Evolutionary conservation across 2,797 vertebrate species (phyloP).

Genomic region (Paguma larvata): DNA sequence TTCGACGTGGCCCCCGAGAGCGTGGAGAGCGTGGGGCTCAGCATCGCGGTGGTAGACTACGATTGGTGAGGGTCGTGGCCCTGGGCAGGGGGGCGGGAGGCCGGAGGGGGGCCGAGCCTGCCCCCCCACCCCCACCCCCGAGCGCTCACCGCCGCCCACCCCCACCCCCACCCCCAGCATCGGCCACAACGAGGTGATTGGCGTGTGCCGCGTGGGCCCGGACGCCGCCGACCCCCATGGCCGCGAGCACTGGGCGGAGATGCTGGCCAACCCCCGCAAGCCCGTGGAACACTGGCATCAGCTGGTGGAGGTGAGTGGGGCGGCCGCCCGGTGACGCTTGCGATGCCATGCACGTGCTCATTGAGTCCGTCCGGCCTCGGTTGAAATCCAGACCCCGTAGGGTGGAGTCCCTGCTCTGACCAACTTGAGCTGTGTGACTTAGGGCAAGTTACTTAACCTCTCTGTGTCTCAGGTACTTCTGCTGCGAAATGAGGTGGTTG

Average conservation of each 20-base stretch:
- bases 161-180: slow-evolving; percentile 88
- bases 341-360: background rate
- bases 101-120: rapidly evolving
- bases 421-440: background rate
- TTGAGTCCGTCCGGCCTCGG: too few relatives aligned
- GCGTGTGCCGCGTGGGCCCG: slow-evolving; percentile 95
- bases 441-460: background rate
- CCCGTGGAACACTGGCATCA: slow-evolving; percentile 98
- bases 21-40: slow-evolving; percentile 94
- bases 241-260: slow-evolving; percentile 96
- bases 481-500: background rate
- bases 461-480: background rate
- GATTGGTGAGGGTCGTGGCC: slow-evolving; percentile 92
- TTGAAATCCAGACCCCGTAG: too few relatives aligned
- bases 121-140: rapidly evolving
- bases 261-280: slow-evolving; percentile 96
- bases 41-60: slow-evolving; percentile 97
- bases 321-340: rapidly evolving
- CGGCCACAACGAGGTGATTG: slow-evolving; percentile 97
- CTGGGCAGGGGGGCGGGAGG: rapidly evolving
- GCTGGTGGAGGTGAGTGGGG: slow-evolving; percentile 93
- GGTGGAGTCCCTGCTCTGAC: background rate
- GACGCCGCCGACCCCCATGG: slow-evolving; percentile 93
- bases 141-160: background rate
- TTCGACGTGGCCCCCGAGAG: slow-evolving; percentile 98